phyloP scores from a whole-genome alignment of 2,113 vertebrate species.

The Gyps fulvus region DNA sequence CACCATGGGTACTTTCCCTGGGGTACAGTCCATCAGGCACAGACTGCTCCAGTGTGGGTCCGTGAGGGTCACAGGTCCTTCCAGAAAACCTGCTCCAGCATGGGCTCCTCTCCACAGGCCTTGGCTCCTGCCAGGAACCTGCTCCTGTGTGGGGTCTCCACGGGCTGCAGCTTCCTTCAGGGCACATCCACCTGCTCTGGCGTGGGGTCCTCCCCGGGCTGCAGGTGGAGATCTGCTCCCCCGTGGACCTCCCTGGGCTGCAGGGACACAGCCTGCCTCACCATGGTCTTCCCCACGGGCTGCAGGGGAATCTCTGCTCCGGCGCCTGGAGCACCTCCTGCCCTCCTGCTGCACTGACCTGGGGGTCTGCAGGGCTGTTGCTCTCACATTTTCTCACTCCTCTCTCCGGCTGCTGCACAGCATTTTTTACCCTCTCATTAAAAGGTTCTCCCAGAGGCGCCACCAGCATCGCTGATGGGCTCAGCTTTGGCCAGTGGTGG shows the following conservation, averaged over 20 bases:
- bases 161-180: neutral
- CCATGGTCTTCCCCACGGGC: neutral
- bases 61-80: accelerated
- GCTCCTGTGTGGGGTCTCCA: accelerated
- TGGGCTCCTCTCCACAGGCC: accelerated
- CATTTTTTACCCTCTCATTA: neutral
- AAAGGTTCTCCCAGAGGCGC: neutral
- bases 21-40: neutral
- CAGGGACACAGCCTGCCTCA: neutral
- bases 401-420: neutral
- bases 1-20: accelerated
- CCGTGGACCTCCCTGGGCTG: neutral
- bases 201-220: neutral
- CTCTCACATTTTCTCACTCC: neutral
- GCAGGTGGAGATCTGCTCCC: neutral
- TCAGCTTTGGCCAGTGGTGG: neutral
- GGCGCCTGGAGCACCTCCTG: neutral
- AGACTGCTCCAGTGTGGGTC: neutral
- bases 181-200: accelerated
- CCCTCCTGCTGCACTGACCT: neutral
- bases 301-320: neutral
- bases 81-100: accelerated
- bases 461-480: accelerated
- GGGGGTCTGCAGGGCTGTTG: neutral
- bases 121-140: neutral